Base-by-base conservation (phyloP, 2,113 vertebrate species). In the Myiozetetes cayanensis region DNA sequence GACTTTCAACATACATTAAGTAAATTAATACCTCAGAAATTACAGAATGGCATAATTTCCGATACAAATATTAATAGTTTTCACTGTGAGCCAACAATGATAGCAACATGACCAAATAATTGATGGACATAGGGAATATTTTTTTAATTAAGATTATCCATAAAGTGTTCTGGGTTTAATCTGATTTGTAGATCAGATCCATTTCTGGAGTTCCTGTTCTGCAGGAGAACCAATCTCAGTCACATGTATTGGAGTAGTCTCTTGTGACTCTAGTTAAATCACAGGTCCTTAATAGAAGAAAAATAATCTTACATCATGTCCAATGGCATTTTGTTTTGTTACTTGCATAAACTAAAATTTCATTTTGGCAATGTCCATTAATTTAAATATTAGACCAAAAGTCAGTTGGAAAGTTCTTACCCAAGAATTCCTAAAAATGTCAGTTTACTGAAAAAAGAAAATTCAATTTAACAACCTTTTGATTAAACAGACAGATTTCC, bases 41-140 rank as follows among this genome's bases (percentile, higher is more conserved):
- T 9, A 17, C 10, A 25, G 49, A 58, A 62, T 8, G 1, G 5
- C 47, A 63, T 43, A 1, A 39, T 8, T 25, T 4, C 22, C 2
- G 4, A 37, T 24, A 35, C 7, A 50, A 82, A 59, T 21, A 65
- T 9, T 13, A 70, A 11, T 5, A 37, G 35, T 71, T 83, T 89
- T 79, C 43, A 66, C 30, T 62, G 20, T 20, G 71, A 66, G 15
- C 2, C 22, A 83, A 27, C 17, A 47, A 24, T 24, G 28, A 1
- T 27, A 55, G 14, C 20, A 56, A 75, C 28, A 35, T 0, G 0
- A 46, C 12, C 35, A 52, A 71, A 41, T 15, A 6, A 30, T 6
- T n/a, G 23, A 43, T 1, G 1, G 9, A n/a, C 20, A 16, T 37
- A 67, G 1, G 49, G 4, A 43, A n/a, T 12, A 39, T 27, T 4